A percentile compares a stretch with the other conserved stretches of the same genome.
These are phyloP conservation scores for Aegithalos caudatus DNA, from an alignment of 2,113 vertebrate genomes.

Conservation along the genomic window DNA sequence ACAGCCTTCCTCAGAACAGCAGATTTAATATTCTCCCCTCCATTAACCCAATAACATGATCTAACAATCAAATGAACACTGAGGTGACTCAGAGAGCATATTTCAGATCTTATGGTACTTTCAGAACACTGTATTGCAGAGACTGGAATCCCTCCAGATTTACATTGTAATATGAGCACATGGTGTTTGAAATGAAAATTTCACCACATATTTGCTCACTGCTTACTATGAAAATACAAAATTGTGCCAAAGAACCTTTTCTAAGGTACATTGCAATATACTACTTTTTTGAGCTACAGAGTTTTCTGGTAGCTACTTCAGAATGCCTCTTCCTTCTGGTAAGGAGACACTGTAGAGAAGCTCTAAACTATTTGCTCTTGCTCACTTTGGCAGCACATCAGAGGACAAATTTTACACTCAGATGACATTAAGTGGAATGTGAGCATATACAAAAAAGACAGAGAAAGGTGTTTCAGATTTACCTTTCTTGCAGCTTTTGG, in stretches of 20 bases:
- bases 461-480: background rate
- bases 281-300: background rate
- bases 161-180: background rate
- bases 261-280: background rate
- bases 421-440: background rate
- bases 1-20: background rate
- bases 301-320: background rate
- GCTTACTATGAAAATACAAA: background rate
- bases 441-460: background rate
- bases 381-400: background rate
- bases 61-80: background rate
- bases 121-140: background rate
- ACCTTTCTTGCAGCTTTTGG: background rate
- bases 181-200: background rate
- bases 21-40: background rate
- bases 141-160: background rate
- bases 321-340: background rate
- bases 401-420: background rate
- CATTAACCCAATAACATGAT: background rate
- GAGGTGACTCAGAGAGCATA: background rate
- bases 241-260: background rate
- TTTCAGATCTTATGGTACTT: background rate
- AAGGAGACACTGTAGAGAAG: background rate
- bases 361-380: background rate
- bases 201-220: background rate